Evolutionary conservation across 1,140 invertebrate species (phyloP).

Genomic region (Diachasma alloeum): DNA sequence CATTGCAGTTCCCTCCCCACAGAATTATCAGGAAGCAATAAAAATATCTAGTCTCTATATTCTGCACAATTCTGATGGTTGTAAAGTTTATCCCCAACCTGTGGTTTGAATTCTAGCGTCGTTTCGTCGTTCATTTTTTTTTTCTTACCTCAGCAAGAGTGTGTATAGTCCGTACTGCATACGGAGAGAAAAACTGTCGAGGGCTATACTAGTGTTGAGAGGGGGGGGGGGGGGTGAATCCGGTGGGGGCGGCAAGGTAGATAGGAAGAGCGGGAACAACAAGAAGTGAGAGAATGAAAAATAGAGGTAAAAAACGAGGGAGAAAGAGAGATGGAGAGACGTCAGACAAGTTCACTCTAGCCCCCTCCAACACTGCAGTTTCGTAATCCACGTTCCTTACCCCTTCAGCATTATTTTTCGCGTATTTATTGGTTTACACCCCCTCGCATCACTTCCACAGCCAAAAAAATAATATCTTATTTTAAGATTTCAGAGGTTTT

Average conservation of each 20-base stretch:
- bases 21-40: background rate
- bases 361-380: slow-evolving; percentile 41
- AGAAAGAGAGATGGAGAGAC: background rate
- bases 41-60: background rate
- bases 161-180: background rate
- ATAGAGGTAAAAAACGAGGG: slow-evolving; percentile 18
- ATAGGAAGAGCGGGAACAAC: slow-evolving; percentile 12
- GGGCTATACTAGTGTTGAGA: background rate
- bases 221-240: background rate
- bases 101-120: slow-evolving; percentile 1
- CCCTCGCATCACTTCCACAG: background rate
- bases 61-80: background rate
- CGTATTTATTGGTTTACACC: background rate
- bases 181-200: slow-evolving; percentile 10
- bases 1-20: background rate
- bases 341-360: slow-evolving; percentile 14
- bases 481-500: too few species aligned
- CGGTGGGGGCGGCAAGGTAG: slow-evolving; percentile 11
- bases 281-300: slow-evolving; percentile 10
- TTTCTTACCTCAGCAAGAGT: slow-evolving; percentile 49
- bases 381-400: slow-evolving; percentile 48
- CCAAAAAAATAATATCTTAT: too few species aligned
- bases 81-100: background rate
- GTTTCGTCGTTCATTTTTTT: slow-evolving; percentile 9
- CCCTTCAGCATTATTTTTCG: background rate